A percentile compares a stretch with the other conserved stretches of the same genome.
Evolutionary conservation across 2,888 invertebrate species (phyloP).

Genomic region (Monopis laevigella): DNA sequence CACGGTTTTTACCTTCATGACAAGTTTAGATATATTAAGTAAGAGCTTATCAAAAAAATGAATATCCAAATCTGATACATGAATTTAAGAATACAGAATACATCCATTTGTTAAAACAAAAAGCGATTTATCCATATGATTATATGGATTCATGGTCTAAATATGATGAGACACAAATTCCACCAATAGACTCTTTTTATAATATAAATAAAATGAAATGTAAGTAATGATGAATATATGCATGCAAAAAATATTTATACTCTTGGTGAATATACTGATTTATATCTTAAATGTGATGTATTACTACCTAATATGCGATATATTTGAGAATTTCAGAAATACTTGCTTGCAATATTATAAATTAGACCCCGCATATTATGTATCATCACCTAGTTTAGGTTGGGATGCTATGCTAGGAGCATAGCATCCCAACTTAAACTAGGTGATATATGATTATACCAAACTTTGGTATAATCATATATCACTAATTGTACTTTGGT

Average conservation of each 20-base stretch:
- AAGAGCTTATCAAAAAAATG: not conserved
- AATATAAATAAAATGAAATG: not conserved
- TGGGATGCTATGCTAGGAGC: slow-evolving; percentile 12
- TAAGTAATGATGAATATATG: slow-evolving; percentile 12
- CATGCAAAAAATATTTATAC: too few relatives aligned
- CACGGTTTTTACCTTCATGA: too few relatives aligned
- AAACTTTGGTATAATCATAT: too few relatives aligned
- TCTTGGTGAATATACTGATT: slow-evolving; percentile 18
- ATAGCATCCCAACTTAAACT: too few relatives aligned
- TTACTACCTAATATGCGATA: slow-evolving; percentile 19
- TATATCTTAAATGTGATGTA: slow-evolving; percentile 15
- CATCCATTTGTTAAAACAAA: not conserved
- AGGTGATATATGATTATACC: too few relatives aligned
- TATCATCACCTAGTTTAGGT: slow-evolving; percentile 2
- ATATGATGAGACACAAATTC: not conserved
- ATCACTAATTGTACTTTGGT: too few relatives aligned
- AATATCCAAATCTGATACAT: not conserved
- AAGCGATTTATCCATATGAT: slow-evolving; percentile 9
- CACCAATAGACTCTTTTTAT: slow-evolving; percentile 3
- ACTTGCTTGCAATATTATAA: slow-evolving; percentile 14
- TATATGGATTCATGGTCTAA: slow-evolving; percentile 2
- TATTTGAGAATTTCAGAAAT: slow-evolving; percentile 20
- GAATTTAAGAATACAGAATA: not conserved
- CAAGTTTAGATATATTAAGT: not conserved
- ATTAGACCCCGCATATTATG: slow-evolving; percentile 14